A percentile compares a stretch with the other conserved stretches of the same genome.
phyloP scores from a whole-genome alignment of 2,113 vertebrate genomes.

The Nycticebus coucang region DNA sequence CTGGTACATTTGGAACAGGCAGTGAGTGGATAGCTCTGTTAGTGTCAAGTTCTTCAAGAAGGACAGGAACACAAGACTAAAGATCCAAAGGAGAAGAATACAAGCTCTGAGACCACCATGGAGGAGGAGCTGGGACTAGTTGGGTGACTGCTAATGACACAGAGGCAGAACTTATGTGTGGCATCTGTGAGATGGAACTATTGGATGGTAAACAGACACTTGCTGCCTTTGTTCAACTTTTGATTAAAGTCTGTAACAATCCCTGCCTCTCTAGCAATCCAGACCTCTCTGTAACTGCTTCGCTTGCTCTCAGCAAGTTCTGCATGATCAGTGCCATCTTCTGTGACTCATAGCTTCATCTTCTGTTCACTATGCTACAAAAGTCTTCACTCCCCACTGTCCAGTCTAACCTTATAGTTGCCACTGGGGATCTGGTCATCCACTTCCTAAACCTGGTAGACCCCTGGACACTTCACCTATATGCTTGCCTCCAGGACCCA shows the following conservation, averaged over 20 bases:
- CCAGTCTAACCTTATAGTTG: constrained; percentile 94
- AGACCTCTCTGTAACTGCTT: constrained; percentile 90
- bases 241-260: constrained; percentile 94
- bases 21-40: constrained; percentile 91
- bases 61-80: constrained; percentile 78
- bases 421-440: constrained; percentile 94
- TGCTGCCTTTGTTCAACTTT: constrained; percentile 92
- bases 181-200: constrained; percentile 94
- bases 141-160: constrained; percentile 93
- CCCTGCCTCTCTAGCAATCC: constrained; percentile 91
- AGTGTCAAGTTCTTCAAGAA: constrained; percentile 90
- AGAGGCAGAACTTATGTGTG: constrained; percentile 93
- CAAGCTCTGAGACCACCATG: constrained; percentile 87
- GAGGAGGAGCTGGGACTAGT: constrained; percentile 94
- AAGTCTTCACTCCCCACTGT: constrained; percentile 91
- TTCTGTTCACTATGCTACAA: constrained; percentile 96
- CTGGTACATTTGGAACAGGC: constrained; percentile 93
- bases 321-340: constrained; percentile 96
- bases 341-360: constrained; percentile 94
- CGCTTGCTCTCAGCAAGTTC: constrained; percentile 93
- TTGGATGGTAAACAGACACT: constrained; percentile 91
- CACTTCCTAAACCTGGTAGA: constrained; percentile 97
- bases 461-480: constrained; percentile 97
- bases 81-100: constrained; percentile 77
- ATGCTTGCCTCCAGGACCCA: constrained; percentile 94